Evolutionary conservation across 2,797 vertebrate genomes (phyloP).

Genomic region (Parambassis ranga): DNA sequence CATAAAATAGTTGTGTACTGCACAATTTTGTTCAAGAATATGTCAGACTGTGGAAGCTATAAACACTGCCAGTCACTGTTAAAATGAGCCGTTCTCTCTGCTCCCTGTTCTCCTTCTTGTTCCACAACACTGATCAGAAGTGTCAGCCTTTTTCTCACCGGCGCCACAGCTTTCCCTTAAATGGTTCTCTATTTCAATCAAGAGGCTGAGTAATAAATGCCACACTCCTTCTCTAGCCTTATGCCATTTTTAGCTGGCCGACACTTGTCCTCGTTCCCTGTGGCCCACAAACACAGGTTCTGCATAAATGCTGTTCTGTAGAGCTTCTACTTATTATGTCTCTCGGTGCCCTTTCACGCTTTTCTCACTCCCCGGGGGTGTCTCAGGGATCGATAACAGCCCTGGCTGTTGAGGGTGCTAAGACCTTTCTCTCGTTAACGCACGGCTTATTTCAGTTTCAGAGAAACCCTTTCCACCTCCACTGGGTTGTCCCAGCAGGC

Average conservation of each 20-base stretch:
- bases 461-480: slow-evolving; percentile 38
- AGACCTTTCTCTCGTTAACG: slow-evolving; percentile 70
- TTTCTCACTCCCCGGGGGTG: slow-evolving; percentile 63
- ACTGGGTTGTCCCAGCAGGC: slow-evolving; percentile 19
- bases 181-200: slow-evolving; percentile 25
- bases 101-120: background rate
- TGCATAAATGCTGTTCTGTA: slow-evolving; percentile 53
- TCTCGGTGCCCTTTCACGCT: slow-evolving; percentile 66
- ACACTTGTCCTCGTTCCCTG: slow-evolving; percentile 1
- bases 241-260: slow-evolving; percentile 19
- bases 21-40: background rate
- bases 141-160: background rate
- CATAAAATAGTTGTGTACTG: background rate
- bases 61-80: background rate
- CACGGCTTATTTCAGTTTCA: slow-evolving; percentile 37
- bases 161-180: slow-evolving; percentile 17
- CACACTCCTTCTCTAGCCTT: slow-evolving; percentile 6
- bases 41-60: background rate
- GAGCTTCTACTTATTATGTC: slow-evolving; percentile 35
- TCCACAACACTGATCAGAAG: slow-evolving; percentile 13
- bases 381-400: slow-evolving; percentile 50
- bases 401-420: slow-evolving; percentile 52
- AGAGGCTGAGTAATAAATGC: slow-evolving; percentile 48
- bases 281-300: slow-evolving; percentile 32
- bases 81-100: background rate